phyloP scores from a whole-genome alignment of 2,888 invertebrate species.

The Geophilus truncorum region DNA sequence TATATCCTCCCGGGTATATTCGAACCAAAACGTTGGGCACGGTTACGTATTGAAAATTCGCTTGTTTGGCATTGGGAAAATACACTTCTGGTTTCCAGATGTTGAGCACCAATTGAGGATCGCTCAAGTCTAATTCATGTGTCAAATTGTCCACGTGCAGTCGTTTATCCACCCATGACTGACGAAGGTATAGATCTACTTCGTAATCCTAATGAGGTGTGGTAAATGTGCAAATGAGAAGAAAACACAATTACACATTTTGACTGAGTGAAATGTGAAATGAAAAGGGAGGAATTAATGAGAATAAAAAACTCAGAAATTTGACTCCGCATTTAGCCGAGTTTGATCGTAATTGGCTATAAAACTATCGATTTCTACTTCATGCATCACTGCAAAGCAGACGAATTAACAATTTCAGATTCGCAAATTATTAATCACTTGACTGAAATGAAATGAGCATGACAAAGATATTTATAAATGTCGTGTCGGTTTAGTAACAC shows the following conservation, averaged over 20 bases:
- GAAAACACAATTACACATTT: neutral
- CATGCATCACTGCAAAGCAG: neutral
- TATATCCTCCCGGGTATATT: constrained; percentile 41
- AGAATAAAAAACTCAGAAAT: neutral
- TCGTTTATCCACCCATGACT: constrained; percentile 42
- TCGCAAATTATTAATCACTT: neutral
- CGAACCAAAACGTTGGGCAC: constrained; percentile 43
- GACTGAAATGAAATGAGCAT: neutral
- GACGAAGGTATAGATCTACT: constrained; percentile 41
- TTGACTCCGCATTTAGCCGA: no score
- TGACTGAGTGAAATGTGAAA: neutral
- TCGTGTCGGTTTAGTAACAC: no score
- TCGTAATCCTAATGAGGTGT: constrained; percentile 40
- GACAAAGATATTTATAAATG: no score
- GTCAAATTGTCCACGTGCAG: constrained; percentile 40
- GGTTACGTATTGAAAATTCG: constrained; percentile 42
- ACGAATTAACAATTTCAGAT: neutral
- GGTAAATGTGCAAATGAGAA: neutral
- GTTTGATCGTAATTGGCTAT: neutral
- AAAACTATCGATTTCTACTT: neutral
- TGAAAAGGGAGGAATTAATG: neutral
- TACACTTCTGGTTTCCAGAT: constrained; percentile 42
- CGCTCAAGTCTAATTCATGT: constrained; percentile 42
- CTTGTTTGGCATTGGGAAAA: constrained; percentile 43
- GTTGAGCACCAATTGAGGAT: constrained; percentile 41